Evolutionary conservation across 2,797 vertebrate genomes (phyloP).

Genomic region (Oophaga sylvatica): DNA sequence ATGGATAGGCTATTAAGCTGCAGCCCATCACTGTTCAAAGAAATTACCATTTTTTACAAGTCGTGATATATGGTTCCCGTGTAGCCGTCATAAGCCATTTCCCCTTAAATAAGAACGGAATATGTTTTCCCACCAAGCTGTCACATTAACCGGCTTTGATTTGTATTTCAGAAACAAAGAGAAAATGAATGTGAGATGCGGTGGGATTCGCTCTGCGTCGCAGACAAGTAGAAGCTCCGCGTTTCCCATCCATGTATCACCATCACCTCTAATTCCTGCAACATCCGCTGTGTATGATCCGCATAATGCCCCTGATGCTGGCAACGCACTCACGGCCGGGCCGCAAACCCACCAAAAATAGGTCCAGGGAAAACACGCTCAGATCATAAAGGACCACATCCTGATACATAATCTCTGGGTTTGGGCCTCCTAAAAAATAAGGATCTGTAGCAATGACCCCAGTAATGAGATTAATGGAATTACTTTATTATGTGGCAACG

Average conservation of each 20-base stretch:
- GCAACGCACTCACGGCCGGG: not conserved
- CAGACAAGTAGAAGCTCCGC: slow-evolving; percentile 38
- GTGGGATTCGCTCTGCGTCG: slow-evolving; percentile 60
- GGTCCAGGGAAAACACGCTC: too few species aligned
- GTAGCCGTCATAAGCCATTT: slow-evolving; percentile 65
- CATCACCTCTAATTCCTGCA: slow-evolving; percentile 55
- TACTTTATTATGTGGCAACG: too few species aligned
- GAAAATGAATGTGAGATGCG: slow-evolving; percentile 57
- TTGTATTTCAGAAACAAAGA: slow-evolving; percentile 65
- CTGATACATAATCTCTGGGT: too few species aligned
- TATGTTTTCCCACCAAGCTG: slow-evolving; percentile 66
- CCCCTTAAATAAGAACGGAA: slow-evolving; percentile 68
- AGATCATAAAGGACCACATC: too few species aligned
- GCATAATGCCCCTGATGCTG: not conserved
- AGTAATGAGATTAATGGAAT: too few species aligned
- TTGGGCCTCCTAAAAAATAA: too few species aligned
- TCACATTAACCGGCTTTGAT: slow-evolving; percentile 65
- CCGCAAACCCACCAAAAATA: too few species aligned
- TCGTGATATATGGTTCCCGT: slow-evolving; percentile 61
- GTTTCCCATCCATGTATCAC: slow-evolving; percentile 36
- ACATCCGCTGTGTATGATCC: not conserved
- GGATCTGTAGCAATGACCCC: too few species aligned
- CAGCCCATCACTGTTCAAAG: slow-evolving; percentile 63
- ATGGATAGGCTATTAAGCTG: slow-evolving; percentile 63
- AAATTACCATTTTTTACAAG: slow-evolving; percentile 61